These are phyloP conservation scores for Rhinatrema bivittatum DNA, from an alignment of 2,797 vertebrate genomes.

Conservation along the genomic window DNA sequence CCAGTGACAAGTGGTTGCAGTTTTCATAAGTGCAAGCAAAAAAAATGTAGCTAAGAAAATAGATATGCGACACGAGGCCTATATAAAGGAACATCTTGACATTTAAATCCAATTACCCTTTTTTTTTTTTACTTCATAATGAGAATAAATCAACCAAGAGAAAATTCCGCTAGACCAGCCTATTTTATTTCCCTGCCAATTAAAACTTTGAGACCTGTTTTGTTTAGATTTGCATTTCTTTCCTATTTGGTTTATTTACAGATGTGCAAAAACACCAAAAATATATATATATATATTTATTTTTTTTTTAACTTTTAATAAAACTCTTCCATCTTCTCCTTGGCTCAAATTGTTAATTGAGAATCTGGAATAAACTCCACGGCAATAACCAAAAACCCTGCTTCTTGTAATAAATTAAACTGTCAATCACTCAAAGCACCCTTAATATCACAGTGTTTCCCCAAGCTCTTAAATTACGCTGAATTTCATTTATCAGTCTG, in stretches of 20 bases:
- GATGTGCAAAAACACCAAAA: not conserved
- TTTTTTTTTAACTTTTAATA: too few species aligned
- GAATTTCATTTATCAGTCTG: slow-evolving; percentile 66
- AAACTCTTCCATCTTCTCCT: slow-evolving; percentile 17
- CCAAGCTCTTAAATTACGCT: slow-evolving; percentile 61
- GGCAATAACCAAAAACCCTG: slow-evolving; percentile 37
- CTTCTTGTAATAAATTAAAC: slow-evolving; percentile 60
- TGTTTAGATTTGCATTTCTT: not conserved
- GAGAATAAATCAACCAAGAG: slow-evolving; percentile 40
- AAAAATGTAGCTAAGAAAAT: slow-evolving; percentile 42
- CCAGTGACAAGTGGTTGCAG: slow-evolving; percentile 34
- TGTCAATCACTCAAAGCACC: slow-evolving; percentile 55
- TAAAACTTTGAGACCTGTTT: slow-evolving; percentile 17
- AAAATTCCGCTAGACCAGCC: slow-evolving; percentile 44
- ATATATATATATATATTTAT: too few species aligned
- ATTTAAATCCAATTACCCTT: slow-evolving; percentile 74
- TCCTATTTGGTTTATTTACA: slow-evolving; percentile 4
- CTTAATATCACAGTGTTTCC: slow-evolving; percentile 57
- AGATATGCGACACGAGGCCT: slow-evolving; percentile 44
- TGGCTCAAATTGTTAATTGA: slow-evolving; percentile 31
- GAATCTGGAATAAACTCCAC: slow-evolving; percentile 36
- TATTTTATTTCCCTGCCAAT: slow-evolving; percentile 22
- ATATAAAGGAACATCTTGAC: slow-evolving; percentile 58
- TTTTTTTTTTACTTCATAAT: slow-evolving; percentile 48
- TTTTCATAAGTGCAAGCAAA: slow-evolving; percentile 39